Evolutionary conservation across 2,113 vertebrate species (phyloP).

Genomic region (Cnemophilus loriae): DNA sequence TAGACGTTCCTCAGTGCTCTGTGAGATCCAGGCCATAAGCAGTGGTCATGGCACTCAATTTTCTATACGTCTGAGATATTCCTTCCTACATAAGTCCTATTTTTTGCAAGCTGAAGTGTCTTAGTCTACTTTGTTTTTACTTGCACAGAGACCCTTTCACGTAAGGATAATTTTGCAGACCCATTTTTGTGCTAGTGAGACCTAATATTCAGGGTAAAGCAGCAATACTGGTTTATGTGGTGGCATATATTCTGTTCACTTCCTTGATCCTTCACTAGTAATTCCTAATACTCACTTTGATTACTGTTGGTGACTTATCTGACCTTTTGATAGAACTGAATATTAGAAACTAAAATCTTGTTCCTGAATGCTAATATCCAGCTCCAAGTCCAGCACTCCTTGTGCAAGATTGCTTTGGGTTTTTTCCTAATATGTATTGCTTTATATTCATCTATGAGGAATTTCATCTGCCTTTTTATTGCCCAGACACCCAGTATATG

Average conservation of each 20-base stretch:
- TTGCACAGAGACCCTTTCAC: background rate
- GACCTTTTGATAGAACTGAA: background rate
- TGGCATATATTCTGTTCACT: background rate
- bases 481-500: too few relatives aligned
- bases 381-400: background rate
- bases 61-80: background rate
- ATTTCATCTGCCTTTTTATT: background rate
- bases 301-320: background rate
- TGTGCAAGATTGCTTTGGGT: background rate
- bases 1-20: background rate
- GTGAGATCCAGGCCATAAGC: background rate
- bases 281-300: background rate
- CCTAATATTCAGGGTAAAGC: background rate
- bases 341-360: background rate
- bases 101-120: background rate
- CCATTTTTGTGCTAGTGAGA: background rate
- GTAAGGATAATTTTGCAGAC: background rate
- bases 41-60: background rate
- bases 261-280: background rate
- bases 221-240: background rate
- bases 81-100: background rate
- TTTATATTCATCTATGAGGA: background rate
- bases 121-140: background rate
- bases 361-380: background rate
- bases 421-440: background rate